phyloP scores from a whole-genome alignment of 2,113 vertebrate genomes.

The Paradisaea rubra region DNA sequence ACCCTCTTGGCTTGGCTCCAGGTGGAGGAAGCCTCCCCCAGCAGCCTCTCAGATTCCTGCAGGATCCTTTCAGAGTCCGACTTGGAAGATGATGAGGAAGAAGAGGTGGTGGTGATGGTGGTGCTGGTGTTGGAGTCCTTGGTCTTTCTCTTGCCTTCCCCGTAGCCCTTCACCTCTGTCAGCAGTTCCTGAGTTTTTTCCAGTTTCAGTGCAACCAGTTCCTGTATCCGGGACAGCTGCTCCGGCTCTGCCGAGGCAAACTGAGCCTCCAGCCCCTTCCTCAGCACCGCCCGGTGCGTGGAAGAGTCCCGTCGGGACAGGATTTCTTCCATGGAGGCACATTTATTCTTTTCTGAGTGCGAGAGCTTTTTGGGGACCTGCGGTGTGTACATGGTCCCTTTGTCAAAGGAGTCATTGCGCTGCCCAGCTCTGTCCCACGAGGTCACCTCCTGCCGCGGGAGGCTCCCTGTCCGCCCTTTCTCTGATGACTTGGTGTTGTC shows the following conservation, averaged over 20 bases:
- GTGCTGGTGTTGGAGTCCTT: conserved; percentile 55
- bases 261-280: conserved; percentile 14
- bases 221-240: conserved; percentile 77
- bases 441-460: conserved; percentile 59
- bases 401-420: conserved; percentile 56
- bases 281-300: not conserved
- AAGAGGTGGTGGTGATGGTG: not conserved
- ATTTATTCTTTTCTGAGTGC: conserved; percentile 77
- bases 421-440: conserved; percentile 49
- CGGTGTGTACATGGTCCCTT: conserved; percentile 72
- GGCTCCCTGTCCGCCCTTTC: conserved; percentile 65
- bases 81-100: conserved; percentile 41
- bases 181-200: conserved; percentile 89
- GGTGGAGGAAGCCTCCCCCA: conserved; percentile 79
- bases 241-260: not conserved
- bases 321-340: conserved; percentile 89
- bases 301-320: conserved; percentile 73
- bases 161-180: conserved; percentile 75
- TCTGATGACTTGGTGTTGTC: conserved; percentile 31
- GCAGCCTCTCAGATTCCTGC: conserved; percentile 80
- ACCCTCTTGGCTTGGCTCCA: conserved; percentile 88
- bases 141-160: conserved; percentile 69
- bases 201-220: conserved; percentile 87
- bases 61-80: conserved; percentile 71
- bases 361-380: conserved; percentile 74